Percentiles rank a stretch among this genome's conserved stretches.
phyloP scores from a whole-genome alignment of 2,888 invertebrate genomes.

The Heterodera filipjevi region DNA sequence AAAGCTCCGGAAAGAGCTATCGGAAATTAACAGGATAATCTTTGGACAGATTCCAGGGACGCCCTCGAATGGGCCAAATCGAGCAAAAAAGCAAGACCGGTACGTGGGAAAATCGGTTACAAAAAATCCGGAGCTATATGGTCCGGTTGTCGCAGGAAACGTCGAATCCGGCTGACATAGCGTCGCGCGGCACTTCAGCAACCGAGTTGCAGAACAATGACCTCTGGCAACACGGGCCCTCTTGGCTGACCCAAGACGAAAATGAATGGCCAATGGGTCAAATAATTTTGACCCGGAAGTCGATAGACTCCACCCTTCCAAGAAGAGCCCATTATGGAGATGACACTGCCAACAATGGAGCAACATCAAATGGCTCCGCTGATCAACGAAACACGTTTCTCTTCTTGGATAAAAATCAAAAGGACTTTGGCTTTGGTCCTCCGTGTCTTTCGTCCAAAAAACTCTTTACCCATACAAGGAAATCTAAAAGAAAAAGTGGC shows the following conservation, averaged over 20 bases:
- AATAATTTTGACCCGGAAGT: neutral
- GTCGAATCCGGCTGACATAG: conserved; percentile 58
- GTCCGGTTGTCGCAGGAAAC: conserved; percentile 50
- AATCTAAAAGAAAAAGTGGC: neutral
- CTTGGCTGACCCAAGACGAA: conserved; percentile 37
- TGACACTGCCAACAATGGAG: neutral
- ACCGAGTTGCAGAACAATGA: conserved; percentile 28
- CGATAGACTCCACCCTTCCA: neutral
- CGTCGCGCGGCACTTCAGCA: conserved; percentile 46
- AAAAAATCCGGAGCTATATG: neutral
- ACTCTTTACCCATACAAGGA: neutral
- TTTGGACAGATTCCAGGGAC: conserved; percentile 34
- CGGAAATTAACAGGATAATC: conserved; percentile 11
- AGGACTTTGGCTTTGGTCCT: neutral
- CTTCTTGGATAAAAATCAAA: neutral
- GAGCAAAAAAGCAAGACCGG: neutral
- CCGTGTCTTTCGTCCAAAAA: neutral
- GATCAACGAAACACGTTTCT: neutral
- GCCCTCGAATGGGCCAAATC: conserved; percentile 29
- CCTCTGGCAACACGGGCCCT: conserved; percentile 54
- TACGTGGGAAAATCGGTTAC: neutral
- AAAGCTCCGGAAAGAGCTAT: conserved; percentile 8
- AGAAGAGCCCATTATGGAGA: neutral
- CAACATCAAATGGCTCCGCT: neutral
- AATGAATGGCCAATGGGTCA: conserved; percentile 14